phyloP scores from a whole-genome alignment of 2,888 invertebrate genomes.

The Megamerina dolium region DNA sequence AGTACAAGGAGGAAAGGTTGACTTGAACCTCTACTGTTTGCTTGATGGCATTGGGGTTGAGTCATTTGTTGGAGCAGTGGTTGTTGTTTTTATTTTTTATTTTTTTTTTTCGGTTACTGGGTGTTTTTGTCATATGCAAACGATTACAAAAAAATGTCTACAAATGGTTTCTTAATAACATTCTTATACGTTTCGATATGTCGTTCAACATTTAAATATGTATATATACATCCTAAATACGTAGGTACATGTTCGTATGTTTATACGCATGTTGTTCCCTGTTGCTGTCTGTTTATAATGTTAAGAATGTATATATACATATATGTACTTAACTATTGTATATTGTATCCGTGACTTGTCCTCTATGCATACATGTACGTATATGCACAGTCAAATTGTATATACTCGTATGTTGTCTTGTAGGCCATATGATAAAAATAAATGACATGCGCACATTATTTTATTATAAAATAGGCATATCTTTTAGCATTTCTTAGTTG shows the following conservation, averaged over 20 bases:
- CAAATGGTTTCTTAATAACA: conserved; percentile 20
- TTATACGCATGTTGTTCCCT: neutral
- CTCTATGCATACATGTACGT: neutral
- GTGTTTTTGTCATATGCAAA: conserved; percentile 18
- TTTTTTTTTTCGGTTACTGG: neutral
- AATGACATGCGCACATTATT: conserved; percentile 10
- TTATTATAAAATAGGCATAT: conserved; percentile 10
- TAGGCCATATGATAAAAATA: neutral
- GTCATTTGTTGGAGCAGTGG: too few species aligned
- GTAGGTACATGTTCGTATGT: neutral
- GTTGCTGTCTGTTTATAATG: neutral
- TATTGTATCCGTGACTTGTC: neutral
- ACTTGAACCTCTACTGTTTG: too few species aligned
- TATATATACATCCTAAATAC: conserved; percentile 6
- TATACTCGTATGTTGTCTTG: too few species aligned
- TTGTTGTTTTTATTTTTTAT: neutral
- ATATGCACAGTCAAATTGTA: neutral
- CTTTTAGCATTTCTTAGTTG: conserved; percentile 2
- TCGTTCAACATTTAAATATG: too few species aligned
- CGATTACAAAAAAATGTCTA: conserved; percentile 15
- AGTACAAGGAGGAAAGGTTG: too few species aligned
- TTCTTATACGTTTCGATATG: too few species aligned
- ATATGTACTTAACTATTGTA: neutral
- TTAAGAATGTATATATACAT: neutral
- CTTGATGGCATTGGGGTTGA: too few species aligned